Percentiles rank a stretch among this genome's conserved stretches.
Conservation (phyloP, 1,140 invertebrate genomes). For the Hermetia illucens region DNA sequence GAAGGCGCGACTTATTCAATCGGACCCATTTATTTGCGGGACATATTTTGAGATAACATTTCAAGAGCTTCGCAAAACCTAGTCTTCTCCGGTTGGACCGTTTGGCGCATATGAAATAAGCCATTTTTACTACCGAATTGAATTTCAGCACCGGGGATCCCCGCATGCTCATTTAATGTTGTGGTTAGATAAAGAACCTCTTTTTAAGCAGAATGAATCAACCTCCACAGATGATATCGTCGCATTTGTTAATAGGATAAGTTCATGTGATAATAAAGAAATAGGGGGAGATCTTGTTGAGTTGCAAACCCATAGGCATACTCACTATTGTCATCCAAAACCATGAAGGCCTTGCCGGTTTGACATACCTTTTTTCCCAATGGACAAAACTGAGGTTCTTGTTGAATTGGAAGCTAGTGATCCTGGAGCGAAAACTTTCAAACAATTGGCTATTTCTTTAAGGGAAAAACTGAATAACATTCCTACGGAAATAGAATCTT, state of each 20-base stretch:
- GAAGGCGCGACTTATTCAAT: background rate
- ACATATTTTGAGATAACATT: slow-evolving; percentile 1
- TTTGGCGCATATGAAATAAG: slow-evolving; percentile 8
- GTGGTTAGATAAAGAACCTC: slow-evolving; percentile 26
- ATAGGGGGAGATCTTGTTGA: no score
- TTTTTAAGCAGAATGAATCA: slow-evolving; percentile 12
- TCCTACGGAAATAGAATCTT: no score
- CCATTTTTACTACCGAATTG: slow-evolving; percentile 20
- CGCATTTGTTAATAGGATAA: slow-evolving; percentile 5
- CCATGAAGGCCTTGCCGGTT: no score
- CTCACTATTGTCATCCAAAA: no score
- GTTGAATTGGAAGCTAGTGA: no score
- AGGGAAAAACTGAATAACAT: no score
- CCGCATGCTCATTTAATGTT: slow-evolving; percentile 31
- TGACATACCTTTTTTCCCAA: no score
- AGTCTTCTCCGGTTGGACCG: background rate
- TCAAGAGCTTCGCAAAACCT: background rate
- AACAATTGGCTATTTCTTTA: no score
- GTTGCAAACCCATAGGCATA: no score
- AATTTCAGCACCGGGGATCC: slow-evolving; percentile 31
- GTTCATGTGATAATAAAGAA: slow-evolving; percentile 4
- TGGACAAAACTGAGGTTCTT: no score
- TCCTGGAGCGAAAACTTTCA: no score
- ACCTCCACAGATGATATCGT: slow-evolving; percentile 13
- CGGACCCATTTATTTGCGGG: background rate